A percentile compares a stretch with the other conserved stretches of the same genome.
Conservation (phyloP, 2,888 invertebrate genomes). For the Drosophila kuntzei region DNA sequence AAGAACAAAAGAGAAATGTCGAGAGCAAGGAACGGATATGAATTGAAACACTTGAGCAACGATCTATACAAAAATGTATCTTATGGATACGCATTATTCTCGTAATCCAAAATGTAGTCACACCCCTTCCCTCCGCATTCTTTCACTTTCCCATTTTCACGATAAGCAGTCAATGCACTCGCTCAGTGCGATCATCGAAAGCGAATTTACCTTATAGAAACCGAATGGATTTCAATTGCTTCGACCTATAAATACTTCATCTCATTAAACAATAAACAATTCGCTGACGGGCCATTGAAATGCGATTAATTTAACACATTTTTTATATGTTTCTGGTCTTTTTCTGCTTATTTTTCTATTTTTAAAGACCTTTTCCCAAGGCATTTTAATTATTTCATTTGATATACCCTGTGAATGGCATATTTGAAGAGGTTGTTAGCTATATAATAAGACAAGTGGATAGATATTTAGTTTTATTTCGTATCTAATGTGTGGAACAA, state of each 20-base stretch:
- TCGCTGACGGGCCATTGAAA: constrained; percentile 34
- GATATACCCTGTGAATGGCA: constrained; percentile 4
- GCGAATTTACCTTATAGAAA: constrained; percentile 37
- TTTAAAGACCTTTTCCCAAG: constrained; percentile 27
- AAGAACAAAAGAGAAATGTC: constrained; percentile 2
- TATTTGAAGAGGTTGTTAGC: background rate
- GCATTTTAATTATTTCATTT: constrained; percentile 9
- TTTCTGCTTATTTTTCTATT: constrained; percentile 30
- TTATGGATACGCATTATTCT: constrained; percentile 20
- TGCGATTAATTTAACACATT: constrained; percentile 42
- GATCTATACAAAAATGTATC: constrained; percentile 25
- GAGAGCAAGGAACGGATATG: constrained; percentile 48
- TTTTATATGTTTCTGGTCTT: constrained; percentile 30
- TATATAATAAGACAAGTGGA: background rate
- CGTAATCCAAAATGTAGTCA: constrained; percentile 6
- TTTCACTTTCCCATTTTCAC: background rate
- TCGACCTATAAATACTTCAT: constrained; percentile 45
- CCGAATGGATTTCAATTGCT: constrained; percentile 33
- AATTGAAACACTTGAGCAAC: constrained; percentile 48
- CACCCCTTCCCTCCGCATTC: no score
- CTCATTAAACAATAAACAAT: constrained; percentile 50
- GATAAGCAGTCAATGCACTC: constrained; percentile 70
- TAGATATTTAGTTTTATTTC: background rate
- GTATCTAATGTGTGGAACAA: no score
- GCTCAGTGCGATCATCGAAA: constrained; percentile 57